Evolutionary conservation across 2,113 vertebrate genomes (phyloP).

Genomic region (Megalops atlanticus): DNA sequence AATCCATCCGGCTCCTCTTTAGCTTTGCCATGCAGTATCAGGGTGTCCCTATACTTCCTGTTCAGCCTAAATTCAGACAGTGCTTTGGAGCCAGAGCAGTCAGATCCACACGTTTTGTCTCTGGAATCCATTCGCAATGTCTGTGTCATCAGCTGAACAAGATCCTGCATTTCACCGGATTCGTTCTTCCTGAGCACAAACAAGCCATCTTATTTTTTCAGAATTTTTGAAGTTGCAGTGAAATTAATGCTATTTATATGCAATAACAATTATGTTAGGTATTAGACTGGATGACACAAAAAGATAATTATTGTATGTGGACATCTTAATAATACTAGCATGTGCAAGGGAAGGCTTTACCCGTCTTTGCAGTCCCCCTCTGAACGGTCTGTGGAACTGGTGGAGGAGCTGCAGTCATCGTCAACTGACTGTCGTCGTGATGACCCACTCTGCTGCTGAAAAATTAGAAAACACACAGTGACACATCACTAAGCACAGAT

Average conservation of each 20-base stretch:
- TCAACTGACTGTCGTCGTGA: conserved; percentile 71
- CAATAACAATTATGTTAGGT: background rate
- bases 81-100: conserved; percentile 42
- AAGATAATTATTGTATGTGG: background rate
- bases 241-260: background rate
- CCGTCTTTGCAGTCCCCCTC: conserved; percentile 83
- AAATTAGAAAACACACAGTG: background rate
- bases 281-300: background rate
- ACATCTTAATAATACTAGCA: background rate
- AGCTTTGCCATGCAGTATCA: conserved; percentile 88
- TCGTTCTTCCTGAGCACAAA: conserved; percentile 82
- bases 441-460: conserved; percentile 46
- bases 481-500: background rate
- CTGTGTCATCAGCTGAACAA: conserved; percentile 91
- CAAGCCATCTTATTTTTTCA: too few species aligned
- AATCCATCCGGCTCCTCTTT: conserved; percentile 70
- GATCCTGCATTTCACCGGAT: conserved; percentile 84
- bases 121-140: conserved; percentile 85
- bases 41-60: conserved; percentile 86
- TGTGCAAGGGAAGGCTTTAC: conserved; percentile 58
- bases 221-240: conserved; percentile 19
- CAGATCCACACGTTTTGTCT: conserved; percentile 58
- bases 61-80: conserved; percentile 84
- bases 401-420: conserved; percentile 87
- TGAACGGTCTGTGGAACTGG: conserved; percentile 89